Percentiles rank a stretch among this genome's conserved stretches.
Evolutionary conservation across 2,888 invertebrate genomes (phyloP).

Genomic region (Scaptomyza parva): DNA sequence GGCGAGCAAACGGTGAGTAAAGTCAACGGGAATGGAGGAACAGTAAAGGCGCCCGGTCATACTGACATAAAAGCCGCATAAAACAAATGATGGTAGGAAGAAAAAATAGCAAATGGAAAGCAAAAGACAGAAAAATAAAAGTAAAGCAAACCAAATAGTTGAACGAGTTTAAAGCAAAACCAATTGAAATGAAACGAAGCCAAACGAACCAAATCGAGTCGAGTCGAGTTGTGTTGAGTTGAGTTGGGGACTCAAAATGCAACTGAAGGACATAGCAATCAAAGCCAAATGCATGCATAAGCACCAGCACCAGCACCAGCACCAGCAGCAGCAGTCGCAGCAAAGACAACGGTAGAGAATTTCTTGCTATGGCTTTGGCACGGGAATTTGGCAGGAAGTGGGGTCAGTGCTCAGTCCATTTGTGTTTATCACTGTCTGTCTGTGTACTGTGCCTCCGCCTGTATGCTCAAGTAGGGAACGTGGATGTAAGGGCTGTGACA

Average conservation of each 20-base stretch:
- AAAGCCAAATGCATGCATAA: constrained; percentile 31
- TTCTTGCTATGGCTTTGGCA: constrained; percentile 28
- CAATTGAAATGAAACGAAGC: constrained; percentile 24
- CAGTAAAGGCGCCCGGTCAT: constrained; percentile 23
- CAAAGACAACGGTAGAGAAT: constrained; percentile 43
- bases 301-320: neutral
- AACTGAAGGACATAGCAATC: constrained; percentile 52
- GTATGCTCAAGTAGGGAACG: constrained; percentile 6
- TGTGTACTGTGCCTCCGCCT: constrained; percentile 2
- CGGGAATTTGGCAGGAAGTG: constrained; percentile 63
- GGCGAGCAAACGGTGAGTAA: constrained; percentile 9
- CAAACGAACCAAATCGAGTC: constrained; percentile 35
- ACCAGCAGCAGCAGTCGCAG: constrained; percentile 17
- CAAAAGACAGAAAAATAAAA: constrained; percentile 12
- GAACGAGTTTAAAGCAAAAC: constrained; percentile 32
- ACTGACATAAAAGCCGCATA: constrained; percentile 33
- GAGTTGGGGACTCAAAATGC: constrained; percentile 44
- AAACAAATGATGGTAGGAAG: constrained; percentile 33
- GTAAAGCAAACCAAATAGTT: constrained; percentile 29
- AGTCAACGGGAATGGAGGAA: constrained; percentile 6
- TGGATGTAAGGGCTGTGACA: constrained; percentile 40
- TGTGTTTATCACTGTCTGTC: neutral
- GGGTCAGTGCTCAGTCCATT: constrained; percentile 55
- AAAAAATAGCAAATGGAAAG: neutral
- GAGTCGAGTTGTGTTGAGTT: constrained; percentile 17